These are phyloP conservation scores for Latrodectus geometricus DNA, from an alignment of 1,140 invertebrate genomes.

Conservation along the genomic window DNA sequence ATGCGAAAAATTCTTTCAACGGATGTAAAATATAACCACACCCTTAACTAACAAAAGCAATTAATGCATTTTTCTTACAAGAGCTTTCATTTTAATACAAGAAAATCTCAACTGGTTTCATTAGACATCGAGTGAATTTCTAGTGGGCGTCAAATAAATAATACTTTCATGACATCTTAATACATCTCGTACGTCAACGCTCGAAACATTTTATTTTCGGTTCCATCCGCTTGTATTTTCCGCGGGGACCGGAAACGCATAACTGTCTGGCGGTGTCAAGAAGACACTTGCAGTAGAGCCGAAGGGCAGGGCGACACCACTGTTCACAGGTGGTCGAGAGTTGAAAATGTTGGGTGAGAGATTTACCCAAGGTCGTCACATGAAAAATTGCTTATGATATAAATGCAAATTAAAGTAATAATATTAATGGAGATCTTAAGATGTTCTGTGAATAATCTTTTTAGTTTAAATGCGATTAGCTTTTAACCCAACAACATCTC, in stretches of 20 bases:
- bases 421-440: no score
- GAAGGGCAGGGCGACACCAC: neutral
- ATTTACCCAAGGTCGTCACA: neutral
- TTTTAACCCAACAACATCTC: no score
- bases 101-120: neutral
- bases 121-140: no score
- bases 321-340: neutral
- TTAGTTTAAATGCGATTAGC: no score
- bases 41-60: no score
- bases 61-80: neutral
- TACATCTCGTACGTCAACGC: neutral
- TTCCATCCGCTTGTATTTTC: neutral
- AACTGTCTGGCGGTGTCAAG: neutral
- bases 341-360: neutral
- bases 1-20: no score
- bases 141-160: neutral
- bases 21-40: no score
- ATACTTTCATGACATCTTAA: neutral
- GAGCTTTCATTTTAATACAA: neutral
- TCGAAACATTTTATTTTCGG: neutral
- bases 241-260: neutral
- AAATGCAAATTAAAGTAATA: no score
- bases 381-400: no score
- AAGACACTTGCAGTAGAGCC: neutral
- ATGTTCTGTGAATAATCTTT: no score